Percentiles rank a stretch among this genome's conserved stretches.
phyloP scores from a whole-genome alignment of 2,113 vertebrate species.

The Chloebia gouldiae region DNA sequence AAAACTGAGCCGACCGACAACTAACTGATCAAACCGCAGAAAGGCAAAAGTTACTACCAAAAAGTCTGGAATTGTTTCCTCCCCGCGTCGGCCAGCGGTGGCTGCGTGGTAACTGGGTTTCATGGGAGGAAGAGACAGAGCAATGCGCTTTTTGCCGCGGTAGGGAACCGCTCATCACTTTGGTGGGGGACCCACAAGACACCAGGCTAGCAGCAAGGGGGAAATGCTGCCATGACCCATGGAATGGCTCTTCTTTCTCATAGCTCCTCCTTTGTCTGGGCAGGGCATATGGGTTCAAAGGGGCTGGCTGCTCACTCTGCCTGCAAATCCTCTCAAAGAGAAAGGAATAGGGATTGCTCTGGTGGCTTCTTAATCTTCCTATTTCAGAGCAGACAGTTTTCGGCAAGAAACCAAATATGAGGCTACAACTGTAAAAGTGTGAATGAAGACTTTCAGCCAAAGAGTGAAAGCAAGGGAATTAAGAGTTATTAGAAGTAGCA shows the following conservation, averaged over 20 bases:
- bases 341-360: neutral
- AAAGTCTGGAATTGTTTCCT: neutral
- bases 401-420: neutral
- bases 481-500: neutral
- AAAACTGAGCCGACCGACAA: neutral
- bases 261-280: neutral
- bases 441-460: neutral
- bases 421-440: neutral
- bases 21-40: neutral
- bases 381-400: neutral
- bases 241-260: neutral
- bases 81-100: fast-evolving
- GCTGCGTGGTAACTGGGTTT: neutral
- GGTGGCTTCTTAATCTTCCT: neutral
- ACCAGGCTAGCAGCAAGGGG: fast-evolving
- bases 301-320: neutral
- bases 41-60: neutral
- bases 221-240: neutral
- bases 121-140: fast-evolving
- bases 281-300: neutral
- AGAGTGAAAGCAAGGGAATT: neutral
- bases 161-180: neutral
- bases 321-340: neutral
- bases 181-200: neutral
- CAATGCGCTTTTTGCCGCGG: fast-evolving